Conservation (phyloP, 2,797 vertebrate genomes). For the Dryobates pubescens region DNA sequence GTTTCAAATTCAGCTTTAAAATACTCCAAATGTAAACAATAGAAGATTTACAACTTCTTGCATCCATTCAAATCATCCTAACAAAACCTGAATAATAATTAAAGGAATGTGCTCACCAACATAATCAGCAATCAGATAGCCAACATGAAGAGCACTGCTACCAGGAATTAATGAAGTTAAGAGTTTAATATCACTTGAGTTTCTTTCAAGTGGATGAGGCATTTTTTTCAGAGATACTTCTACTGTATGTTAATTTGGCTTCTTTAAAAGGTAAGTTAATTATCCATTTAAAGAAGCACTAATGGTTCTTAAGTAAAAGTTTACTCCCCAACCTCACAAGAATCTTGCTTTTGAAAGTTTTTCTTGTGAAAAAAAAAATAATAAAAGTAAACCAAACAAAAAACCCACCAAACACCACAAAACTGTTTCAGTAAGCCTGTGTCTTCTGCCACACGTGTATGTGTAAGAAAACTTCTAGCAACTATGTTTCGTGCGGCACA, state of each 20-base stretch:
- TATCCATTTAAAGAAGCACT: background rate
- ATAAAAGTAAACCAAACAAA: background rate
- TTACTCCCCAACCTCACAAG: background rate
- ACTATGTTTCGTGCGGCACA: background rate
- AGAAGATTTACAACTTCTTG: background rate
- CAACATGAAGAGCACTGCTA: background rate
- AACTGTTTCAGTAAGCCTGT: too few species aligned
- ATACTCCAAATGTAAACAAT: background rate
- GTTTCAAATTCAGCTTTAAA: background rate
- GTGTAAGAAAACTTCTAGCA: background rate
- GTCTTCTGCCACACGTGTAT: background rate
- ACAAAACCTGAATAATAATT: background rate
- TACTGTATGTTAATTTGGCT: background rate
- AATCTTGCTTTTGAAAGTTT: background rate
- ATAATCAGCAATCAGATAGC: background rate
- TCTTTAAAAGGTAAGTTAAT: background rate
- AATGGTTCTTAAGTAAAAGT: background rate
- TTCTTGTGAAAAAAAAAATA: background rate
- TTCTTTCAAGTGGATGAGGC: background rate
- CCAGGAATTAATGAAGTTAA: background rate
- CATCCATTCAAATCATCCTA: background rate
- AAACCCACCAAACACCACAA: too few species aligned
- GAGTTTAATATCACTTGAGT: background rate
- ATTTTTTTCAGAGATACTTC: background rate
- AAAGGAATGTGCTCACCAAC: background rate